Base-by-base conservation (phyloP, 1,140 invertebrate genomes). In the Orussus abietinus region DNA sequence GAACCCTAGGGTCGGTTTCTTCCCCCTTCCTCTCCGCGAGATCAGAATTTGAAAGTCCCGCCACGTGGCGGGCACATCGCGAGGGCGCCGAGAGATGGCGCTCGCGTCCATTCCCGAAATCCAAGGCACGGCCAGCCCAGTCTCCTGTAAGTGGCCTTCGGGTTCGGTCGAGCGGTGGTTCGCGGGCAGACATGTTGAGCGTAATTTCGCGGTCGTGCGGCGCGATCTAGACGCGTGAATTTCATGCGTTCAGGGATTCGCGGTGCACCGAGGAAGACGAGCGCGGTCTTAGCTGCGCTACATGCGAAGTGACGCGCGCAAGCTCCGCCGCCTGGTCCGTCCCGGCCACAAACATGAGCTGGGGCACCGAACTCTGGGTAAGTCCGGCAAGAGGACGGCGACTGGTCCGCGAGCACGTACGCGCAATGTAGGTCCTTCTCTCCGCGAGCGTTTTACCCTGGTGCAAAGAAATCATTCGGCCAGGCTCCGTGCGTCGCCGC, bases 321-420 rank as follows among this genome's bases (percentile, higher is more conserved):
- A 32, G 49, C 28, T 42, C 29, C 47, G 43, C 48, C 41, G 48
- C 53, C 44, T 51, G 59, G 58, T 57, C 59, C 62, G 55, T 59
- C 55, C 51, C 55, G 48, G 54, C 48, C 25, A 53, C 63, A 62
- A 77, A 64, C 62, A 76, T 77, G 74, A 79, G 76, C 72, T 79
- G 77, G 77, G 77, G 77, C 55, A 77, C 67, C 51, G 77, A 79
- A 62, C 68, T 79, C 59, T 79, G 77, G 77, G 77, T 79, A 61
- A 78, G 76, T 76, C 29, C 41, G 30, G 30, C 29, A 32, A 15
- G 20, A n/a, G 12, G 14, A 10, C 20, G n/a, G 6, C 31, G 9
- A 9, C 35, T 12, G 41, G 13, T 38, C 25, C 18, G 11, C 21
- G 18, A 43, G 38, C 11, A 30, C 14, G 40, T 12, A 12, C 31